These are phyloP conservation scores for Peribatodes rhomboidaria DNA, from an alignment of 2,888 invertebrate species.

Conservation along the genomic window DNA sequence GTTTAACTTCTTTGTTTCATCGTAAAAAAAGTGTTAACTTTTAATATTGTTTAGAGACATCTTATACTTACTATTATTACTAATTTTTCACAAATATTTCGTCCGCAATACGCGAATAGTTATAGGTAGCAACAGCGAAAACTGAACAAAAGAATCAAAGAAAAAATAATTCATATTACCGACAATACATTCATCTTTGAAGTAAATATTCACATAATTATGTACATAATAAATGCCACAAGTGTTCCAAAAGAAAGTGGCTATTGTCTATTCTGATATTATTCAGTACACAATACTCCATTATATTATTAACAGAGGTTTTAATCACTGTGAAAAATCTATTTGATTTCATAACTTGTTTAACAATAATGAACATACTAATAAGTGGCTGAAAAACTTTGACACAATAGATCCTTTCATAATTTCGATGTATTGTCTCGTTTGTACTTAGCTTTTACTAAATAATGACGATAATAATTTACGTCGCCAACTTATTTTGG, in stretches of 20 bases:
- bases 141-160: neutral
- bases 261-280: neutral
- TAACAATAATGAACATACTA: neutral
- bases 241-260: slow-evolving; percentile 14
- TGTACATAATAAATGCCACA: slow-evolving; percentile 6
- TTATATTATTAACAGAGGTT: slow-evolving; percentile 4
- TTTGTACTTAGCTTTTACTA: neutral
- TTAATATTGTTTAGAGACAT: no score
- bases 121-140: neutral
- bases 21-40: no score
- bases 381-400: neutral
- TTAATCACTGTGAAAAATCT: slow-evolving; percentile 7
- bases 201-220: slow-evolving; percentile 1
- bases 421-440: neutral
- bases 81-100: no score
- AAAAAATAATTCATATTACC: neutral
- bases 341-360: neutral
- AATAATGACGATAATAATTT: no score
- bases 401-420: neutral
- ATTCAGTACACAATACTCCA: neutral
- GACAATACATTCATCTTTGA: neutral
- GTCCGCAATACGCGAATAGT: no score
- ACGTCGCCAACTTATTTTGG: neutral
- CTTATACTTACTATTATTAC: no score
- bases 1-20: no score